Evolutionary conservation across 2,797 vertebrate species (phyloP).

Genomic region (Mus minutoides): DNA sequence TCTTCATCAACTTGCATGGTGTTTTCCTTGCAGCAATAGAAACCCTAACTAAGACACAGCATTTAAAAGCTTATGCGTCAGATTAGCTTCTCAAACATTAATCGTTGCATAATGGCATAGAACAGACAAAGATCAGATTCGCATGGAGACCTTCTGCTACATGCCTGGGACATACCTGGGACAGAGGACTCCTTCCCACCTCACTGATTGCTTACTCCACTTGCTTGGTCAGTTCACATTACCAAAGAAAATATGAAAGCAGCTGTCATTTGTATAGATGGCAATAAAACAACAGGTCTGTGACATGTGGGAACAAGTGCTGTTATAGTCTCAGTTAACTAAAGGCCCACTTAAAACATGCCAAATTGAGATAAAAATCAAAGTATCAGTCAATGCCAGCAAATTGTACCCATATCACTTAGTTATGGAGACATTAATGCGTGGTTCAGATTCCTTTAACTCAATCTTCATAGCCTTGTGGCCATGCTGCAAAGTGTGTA

Average conservation of each 20-base stretch:
- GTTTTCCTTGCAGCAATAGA: not conserved
- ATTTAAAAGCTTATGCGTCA: slow-evolving; percentile 69
- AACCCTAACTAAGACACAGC: not conserved
- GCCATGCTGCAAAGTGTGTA: slow-evolving; percentile 78
- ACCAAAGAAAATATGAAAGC: slow-evolving; percentile 19
- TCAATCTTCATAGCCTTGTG: slow-evolving; percentile 76
- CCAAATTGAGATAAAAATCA: not conserved
- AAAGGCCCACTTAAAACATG: not conserved
- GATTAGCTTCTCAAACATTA: slow-evolving; percentile 73
- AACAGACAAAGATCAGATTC: slow-evolving; percentile 43
- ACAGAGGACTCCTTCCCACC: not conserved
- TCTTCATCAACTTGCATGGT: not conserved
- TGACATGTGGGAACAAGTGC: slow-evolving; percentile 57
- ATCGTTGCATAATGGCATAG: slow-evolving; percentile 38
- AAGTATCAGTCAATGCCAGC: not conserved
- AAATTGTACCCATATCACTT: not conserved
- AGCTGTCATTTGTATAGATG: not conserved
- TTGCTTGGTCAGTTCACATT: not conserved
- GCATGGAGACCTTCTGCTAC: not conserved
- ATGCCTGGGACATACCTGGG: not conserved
- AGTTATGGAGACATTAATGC: slow-evolving; percentile 38
- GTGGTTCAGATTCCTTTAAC: slow-evolving; percentile 62
- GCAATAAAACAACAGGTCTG: slow-evolving; percentile 53
- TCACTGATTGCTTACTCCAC: not conserved
- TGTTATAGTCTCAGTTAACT: not conserved